Evolutionary conservation across 2,113 vertebrate genomes (phyloP), one percentile per base, ranked within the genome.

Genomic region (Tor tambroides): DNA sequence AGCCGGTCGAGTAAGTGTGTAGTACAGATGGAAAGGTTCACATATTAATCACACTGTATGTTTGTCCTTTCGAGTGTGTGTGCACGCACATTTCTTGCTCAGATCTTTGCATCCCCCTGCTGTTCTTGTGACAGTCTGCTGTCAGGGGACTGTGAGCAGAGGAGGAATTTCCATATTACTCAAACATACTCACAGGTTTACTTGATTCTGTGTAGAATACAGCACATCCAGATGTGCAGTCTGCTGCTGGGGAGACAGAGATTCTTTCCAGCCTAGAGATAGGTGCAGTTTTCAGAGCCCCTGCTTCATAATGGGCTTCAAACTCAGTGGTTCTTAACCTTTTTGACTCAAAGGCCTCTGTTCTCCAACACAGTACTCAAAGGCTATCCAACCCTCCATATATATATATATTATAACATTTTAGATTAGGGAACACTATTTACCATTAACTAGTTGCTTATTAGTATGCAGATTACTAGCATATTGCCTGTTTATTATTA

Each of bases 121-220:
- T 89, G 85, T 87, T 86, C 49, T 82, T 32, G 49, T 89, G 88
- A 85, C 88, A 87, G 69, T 76, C 67, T 51, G 28, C 69, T 85
- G 88, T 80, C 77, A 76, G 21, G 85, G 85, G 85, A 85, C 56
- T 71, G 32, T 43, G 59, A 78, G 77, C 80, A 86, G 74, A 86
- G 85, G 69, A 23, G 21, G 78, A 38, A 83, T 87, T 87, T 87
- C 76, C 71, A 88, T 67, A 26, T 83, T 82, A 67, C 79, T 61
- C 19, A 15, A 59, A 61, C 43, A 82, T 35, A 38, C 38, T 65
- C 28, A 67, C 54, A 65, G 10, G 7, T 59, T 87, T 82, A 41
- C 54, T 80, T 35, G 75, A 84, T 79, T 84, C 41, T 15, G 26
- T 72, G 71, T 75, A 80, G 81, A 86, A 41, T 12, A 21, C 9